These are phyloP conservation scores for Typhlomys cinereus DNA, from an alignment of 2,113 vertebrate genomes.

Conservation along the genomic window DNA sequence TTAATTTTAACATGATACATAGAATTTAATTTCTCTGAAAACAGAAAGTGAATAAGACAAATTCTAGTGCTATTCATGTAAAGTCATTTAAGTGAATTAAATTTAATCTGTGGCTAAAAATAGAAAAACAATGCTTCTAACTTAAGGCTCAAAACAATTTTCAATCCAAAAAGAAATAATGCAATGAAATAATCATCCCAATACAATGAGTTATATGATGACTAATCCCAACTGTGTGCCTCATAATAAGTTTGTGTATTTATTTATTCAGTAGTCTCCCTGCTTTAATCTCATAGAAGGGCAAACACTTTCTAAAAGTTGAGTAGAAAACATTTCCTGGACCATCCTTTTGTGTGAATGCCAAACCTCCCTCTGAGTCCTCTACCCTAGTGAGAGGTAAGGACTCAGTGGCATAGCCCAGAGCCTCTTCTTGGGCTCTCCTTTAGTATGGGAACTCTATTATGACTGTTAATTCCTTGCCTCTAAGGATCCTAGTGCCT, in stretches of 20 bases:
- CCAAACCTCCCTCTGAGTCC: too few species aligned
- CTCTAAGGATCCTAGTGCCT: too few species aligned
- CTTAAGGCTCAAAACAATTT: background rate
- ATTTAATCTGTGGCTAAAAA: slow-evolving; percentile 35
- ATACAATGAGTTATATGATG: background rate
- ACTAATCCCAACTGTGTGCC: background rate
- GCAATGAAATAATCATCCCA: background rate
- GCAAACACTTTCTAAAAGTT: too few species aligned
- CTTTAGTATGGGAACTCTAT: too few species aligned
- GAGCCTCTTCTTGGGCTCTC: too few species aligned
- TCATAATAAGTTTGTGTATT: slow-evolving; percentile 29
- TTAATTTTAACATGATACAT: slow-evolving; percentile 43
- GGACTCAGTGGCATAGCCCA: too few species aligned
- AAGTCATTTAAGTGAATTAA: slow-evolving; percentile 34
- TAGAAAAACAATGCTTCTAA: background rate
- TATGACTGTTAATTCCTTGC: too few species aligned
- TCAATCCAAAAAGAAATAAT: background rate
- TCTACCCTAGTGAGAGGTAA: too few species aligned
- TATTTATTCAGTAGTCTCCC: background rate
- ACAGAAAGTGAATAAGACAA: background rate
- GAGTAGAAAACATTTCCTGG: too few species aligned
- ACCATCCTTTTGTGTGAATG: too few species aligned
- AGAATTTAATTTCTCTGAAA: background rate
- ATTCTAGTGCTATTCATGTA: background rate
- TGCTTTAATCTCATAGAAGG: too few species aligned